Conservation (phyloP, 2,888 invertebrate genomes). For the Alsophila aescularia region DNA sequence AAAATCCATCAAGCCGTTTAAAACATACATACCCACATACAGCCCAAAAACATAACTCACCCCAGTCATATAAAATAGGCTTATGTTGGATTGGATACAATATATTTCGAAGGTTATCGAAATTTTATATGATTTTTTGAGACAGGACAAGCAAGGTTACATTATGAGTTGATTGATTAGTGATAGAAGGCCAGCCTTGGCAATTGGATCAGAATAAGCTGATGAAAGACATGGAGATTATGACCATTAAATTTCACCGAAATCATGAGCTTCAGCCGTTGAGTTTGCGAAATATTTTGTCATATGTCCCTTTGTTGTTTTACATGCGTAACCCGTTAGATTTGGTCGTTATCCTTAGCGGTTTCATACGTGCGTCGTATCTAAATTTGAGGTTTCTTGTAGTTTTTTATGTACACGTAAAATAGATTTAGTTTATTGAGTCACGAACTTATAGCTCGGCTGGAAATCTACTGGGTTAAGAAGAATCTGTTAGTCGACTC, state of each 20-base stretch:
- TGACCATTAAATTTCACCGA: neutral
- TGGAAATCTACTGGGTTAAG: neutral
- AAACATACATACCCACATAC: too few relatives aligned
- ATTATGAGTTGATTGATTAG: too few relatives aligned
- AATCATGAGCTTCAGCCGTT: neutral
- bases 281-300: slow-evolving; percentile 32
- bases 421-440: slow-evolving; percentile 13
- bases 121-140: too few relatives aligned
- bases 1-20: too few relatives aligned
- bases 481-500: neutral
- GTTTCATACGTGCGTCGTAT: slow-evolving; percentile 27
- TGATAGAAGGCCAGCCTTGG: too few relatives aligned
- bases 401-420: slow-evolving; percentile 17
- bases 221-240: too few relatives aligned
- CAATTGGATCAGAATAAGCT: too few relatives aligned
- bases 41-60: too few relatives aligned
- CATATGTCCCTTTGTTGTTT: slow-evolving; percentile 24
- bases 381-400: slow-evolving; percentile 15
- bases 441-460: slow-evolving; percentile 1
- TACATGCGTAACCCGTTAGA: slow-evolving; percentile 28
- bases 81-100: too few relatives aligned
- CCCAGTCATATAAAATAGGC: too few relatives aligned
- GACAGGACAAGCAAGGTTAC: too few relatives aligned
- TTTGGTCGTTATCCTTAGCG: slow-evolving; percentile 32
- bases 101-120: too few relatives aligned